Evolutionary conservation across 1,140 invertebrate genomes (phyloP), one percentile per base, ranked within the genome.

Genomic region (Reticulitermes speratus): DNA sequence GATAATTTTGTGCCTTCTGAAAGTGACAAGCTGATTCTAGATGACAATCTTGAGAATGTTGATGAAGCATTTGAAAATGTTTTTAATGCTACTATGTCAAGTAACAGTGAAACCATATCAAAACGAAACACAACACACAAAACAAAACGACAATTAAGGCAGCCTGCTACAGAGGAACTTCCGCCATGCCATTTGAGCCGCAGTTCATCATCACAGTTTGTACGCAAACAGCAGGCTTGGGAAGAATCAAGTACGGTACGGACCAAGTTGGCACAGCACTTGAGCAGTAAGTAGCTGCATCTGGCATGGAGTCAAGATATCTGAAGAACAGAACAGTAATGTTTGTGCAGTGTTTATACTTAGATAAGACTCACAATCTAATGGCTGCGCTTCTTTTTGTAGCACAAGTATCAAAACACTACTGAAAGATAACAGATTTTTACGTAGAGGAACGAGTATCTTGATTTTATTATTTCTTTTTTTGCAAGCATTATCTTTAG

Each of bases 51-150:
- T 44, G 90, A 90, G 44, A 90, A 91, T 87, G 90, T 91, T 23
- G 91, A 91, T 86, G 90, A 90, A 88, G 90, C 90, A 75, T 91
- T 91, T 88, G 91, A 91, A 84, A 88, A 87, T 85, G 86, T 90
- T n/a, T 90, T 90, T 87, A 89, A 89, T 86, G 87, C 89, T 85
- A 87, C 88, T 44, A 45, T 87, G 38, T 84, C 83, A 25, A 44
- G 69, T 30, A 55, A 52, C 11, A n/a, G 65, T 52, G n/a, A 25
- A 84, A 84, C 23, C 23, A 12, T 2, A 84, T 52, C 44, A 84
- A 32, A 84, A 52, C 44, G 30, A 52, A 30, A 52, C 30, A n/a
- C 45, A 55, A 59, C 19, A 32, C 52, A n/a, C 14, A 84, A n/a
- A 59, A 44, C 44, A 59, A 84, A 32, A 59, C n/a, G 48, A 84